Evolutionary conservation across 1,140 invertebrate species (phyloP), one percentile per base, ranked within the genome.

Genomic region (Drosophila yakuba): DNA sequence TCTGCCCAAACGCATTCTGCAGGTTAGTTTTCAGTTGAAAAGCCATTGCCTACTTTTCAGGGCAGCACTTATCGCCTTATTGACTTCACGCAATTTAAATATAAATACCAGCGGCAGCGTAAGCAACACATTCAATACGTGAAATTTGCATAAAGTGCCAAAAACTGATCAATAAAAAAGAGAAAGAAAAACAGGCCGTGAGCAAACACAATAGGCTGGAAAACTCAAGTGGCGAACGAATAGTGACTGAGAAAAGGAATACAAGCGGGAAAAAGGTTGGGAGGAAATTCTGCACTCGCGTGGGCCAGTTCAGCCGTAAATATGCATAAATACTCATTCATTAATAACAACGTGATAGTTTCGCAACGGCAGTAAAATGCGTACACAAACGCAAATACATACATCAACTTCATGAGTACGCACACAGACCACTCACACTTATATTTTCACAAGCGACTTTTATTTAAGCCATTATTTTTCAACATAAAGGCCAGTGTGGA

Each of bases 1-100:
- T 88, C 93, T 95, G 79, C 94, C 94, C 52, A 95, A 95, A 89
- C 92, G 94, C 80, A 94, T 95, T 73, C 92, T 95, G 73, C 94
- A 95, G 94, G 94, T 95, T 84, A 66, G 66, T 23, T 32, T 32
- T 32, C 23, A 4, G n/a, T 5, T 10, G 4, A 62, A 50, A 51
- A 75, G 45, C 2, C 20, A 0, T 39, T 51, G 48, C 62, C 44
- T 50, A 45, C 73, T 86, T 69, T 73, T 47, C 41, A 35, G 71
- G 25, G 64, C 48, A 48, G 25, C 47, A 35, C 23, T 75, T 63
- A 79, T 75, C 66, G 76, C 48, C 72, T 54, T 56, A 62, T 74
- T 64, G 66, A 41, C 75, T 51, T 57, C 38, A 54, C 60, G 41
- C 64, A 86, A 72, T 71, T 73, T 88, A 79, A 89, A 88, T 89